These are phyloP conservation scores for Microtus oregoni DNA, from an alignment of 2,113 vertebrate genomes.

Conservation along the genomic window DNA sequence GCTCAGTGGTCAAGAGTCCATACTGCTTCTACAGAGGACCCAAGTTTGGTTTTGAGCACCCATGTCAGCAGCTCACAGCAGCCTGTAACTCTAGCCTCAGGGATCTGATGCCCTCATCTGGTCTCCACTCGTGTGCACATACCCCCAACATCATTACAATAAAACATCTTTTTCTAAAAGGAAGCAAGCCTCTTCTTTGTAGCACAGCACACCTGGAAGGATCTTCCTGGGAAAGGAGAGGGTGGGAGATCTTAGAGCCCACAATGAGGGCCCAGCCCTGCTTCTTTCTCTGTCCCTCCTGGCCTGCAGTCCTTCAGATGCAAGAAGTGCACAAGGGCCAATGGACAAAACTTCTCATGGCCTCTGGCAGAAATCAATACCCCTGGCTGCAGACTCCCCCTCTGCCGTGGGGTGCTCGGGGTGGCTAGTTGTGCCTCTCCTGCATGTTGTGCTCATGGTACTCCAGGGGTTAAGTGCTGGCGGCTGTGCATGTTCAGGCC, in stretches of 20 bases:
- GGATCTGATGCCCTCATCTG: not conserved
- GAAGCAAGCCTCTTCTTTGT: not conserved
- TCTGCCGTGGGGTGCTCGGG: not conserved
- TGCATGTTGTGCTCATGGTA: fast-evolving
- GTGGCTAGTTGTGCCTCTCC: not conserved
- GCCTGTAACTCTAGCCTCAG: not conserved
- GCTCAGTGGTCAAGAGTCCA: not conserved
- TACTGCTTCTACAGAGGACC: not conserved
- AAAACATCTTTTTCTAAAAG: not conserved
- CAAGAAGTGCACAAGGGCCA: fast-evolving
- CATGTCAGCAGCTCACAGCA: not conserved
- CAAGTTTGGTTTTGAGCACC: not conserved
- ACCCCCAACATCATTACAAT: not conserved
- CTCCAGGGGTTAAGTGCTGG: not conserved
- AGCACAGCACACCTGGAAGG: not conserved
- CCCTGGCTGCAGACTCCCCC: no score
- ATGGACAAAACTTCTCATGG: no score
- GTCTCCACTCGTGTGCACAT: not conserved
- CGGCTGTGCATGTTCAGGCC: fast-evolving
- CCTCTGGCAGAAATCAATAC: not conserved
- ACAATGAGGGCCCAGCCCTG: not conserved
- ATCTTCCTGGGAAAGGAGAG: not conserved
- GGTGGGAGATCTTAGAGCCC: not conserved
- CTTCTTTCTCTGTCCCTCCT: not conserved
- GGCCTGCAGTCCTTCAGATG: not conserved